phyloP scores from a whole-genome alignment of 2,888 invertebrate genomes.

The Pimpla rufipes region DNA sequence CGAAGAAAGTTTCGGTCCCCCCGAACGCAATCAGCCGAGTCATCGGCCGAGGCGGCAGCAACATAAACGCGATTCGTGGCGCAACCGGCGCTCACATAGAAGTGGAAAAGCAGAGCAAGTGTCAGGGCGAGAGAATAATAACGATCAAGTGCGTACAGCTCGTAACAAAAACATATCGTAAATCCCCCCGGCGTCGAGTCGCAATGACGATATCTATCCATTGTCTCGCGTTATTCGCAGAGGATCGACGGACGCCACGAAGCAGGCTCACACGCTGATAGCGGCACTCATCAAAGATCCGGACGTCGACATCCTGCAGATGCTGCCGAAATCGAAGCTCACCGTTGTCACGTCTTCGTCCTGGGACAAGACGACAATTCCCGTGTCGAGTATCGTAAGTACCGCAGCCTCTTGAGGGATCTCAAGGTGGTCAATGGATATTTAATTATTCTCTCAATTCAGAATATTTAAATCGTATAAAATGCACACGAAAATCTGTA shows the following conservation, averaged over 20 bases:
- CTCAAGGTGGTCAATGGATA: background rate
- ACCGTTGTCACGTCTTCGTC: conserved; percentile 87
- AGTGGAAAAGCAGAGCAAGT: conserved; percentile 98
- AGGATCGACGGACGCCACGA: conserved; percentile 96
- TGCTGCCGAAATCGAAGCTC: conserved; percentile 90
- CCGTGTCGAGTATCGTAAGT: conserved; percentile 84
- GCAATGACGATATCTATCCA: background rate
- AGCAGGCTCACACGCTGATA: conserved; percentile 96
- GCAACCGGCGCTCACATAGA: conserved; percentile 99
- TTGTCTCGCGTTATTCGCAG: conserved; percentile 84
- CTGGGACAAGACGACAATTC: conserved; percentile 87
- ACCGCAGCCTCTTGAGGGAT: background rate
- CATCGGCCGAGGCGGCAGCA: conserved; percentile 98
- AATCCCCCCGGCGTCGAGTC: too few relatives aligned
- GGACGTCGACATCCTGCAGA: conserved; percentile 94
- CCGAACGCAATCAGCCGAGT: conserved; percentile 98
- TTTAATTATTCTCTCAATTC: conserved; percentile 13
- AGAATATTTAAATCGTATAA: background rate
- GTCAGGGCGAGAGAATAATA: conserved; percentile 96
- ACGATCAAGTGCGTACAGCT: conserved; percentile 92
- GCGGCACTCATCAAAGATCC: conserved; percentile 97
- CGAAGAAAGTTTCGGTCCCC: conserved; percentile 97
- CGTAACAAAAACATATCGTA: background rate
- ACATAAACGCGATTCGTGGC: conserved; percentile 98
- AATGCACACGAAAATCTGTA: too few relatives aligned